A percentile compares a stretch with the other conserved stretches of the same genome.
Conservation (phyloP, 2,888 invertebrate genomes). For the Hemicrepidius hirtus region DNA sequence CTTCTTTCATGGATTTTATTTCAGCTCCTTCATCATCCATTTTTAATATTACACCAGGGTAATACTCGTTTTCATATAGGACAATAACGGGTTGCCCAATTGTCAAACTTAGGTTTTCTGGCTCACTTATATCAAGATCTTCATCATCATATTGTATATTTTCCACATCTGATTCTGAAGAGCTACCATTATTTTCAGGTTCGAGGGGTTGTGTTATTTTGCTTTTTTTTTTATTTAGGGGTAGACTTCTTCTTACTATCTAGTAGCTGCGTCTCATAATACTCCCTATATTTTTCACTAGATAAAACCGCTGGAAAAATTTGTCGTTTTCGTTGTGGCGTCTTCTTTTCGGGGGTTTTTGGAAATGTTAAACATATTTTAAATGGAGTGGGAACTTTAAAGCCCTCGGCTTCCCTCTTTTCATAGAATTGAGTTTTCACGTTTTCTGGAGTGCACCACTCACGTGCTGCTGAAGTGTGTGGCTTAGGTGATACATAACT, state of each 20-base stretch:
- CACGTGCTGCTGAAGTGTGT: not conserved
- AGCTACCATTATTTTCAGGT: not conserved
- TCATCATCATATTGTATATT: constrained; percentile 17
- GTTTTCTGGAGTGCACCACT: not conserved
- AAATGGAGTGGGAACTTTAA: constrained; percentile 15
- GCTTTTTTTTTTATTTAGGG: no score
- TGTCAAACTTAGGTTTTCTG: constrained; percentile 8
- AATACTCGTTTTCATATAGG: constrained; percentile 31
- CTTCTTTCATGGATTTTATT: constrained; percentile 1
- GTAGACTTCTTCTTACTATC: no score
- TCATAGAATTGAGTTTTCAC: not conserved
- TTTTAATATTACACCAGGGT: constrained; percentile 33
- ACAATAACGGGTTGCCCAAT: constrained; percentile 32
- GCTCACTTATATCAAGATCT: constrained; percentile 26
- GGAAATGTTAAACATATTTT: constrained; percentile 28
- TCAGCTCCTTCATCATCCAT: constrained; percentile 17
- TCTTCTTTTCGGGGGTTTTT: not conserved
- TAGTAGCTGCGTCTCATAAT: not conserved
- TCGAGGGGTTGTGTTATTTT: no score
- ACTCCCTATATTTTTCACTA: constrained; percentile 28
- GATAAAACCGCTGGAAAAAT: constrained; percentile 28
- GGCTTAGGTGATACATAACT: not conserved
- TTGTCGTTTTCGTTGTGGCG: constrained; percentile 7
- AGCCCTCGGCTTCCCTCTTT: constrained; percentile 16
- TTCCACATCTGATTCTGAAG: constrained; percentile 31